Base-by-base conservation (phyloP, 2,888 invertebrate species). In the Scelioninae gen. 1 region DNA sequence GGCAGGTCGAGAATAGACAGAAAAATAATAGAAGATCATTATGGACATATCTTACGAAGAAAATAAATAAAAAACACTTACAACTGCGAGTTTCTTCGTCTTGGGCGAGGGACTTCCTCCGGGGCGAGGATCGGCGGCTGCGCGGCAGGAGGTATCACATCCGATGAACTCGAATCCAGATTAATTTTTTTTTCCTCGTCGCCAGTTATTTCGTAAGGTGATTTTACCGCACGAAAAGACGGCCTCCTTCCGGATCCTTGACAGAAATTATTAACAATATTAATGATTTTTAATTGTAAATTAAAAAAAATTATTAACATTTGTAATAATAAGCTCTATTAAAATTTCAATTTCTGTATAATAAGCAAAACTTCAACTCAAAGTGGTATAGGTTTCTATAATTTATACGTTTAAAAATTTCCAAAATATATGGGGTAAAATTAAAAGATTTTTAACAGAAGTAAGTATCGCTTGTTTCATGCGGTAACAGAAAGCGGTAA, bases 1-100 rank as follows among this genome's bases (percentile, higher is more conserved):
- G 23, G 23, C 23, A 23, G 23, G 2, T 23, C 23, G 40, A 47
- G 51, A 62, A 43, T 15, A 49, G 38, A 58, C 4, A 38, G 34
- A 49, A 74, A 68, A 74, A 68, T 62, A 68, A 38, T 34, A 15
- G 40, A 31, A 38, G 23, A 43, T 60, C 66, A 68, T 76, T 76
- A 62, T 45, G 16, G 13, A 45, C 16, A 13, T n/a, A 40, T 10
- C 23, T 23, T 23, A 56, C 56, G 65, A 66, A 79, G 45, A 43
- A 79, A 55, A 77, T 47, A 66, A 66, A 53, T 66, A 16, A 53
- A 69, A 60, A 43, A 40, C 40, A 95, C 96, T 95, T 93, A 97
- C 97, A 97, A 93, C 91, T 97, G 96, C 51, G 97, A 97, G 83
- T 96, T 96, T 71, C 97, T 94, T 88, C 97, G 94, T 83, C 96